These are phyloP conservation scores for Perithous albicinctus DNA, from an alignment of 2,888 invertebrate species.

Conservation along the genomic window DNA sequence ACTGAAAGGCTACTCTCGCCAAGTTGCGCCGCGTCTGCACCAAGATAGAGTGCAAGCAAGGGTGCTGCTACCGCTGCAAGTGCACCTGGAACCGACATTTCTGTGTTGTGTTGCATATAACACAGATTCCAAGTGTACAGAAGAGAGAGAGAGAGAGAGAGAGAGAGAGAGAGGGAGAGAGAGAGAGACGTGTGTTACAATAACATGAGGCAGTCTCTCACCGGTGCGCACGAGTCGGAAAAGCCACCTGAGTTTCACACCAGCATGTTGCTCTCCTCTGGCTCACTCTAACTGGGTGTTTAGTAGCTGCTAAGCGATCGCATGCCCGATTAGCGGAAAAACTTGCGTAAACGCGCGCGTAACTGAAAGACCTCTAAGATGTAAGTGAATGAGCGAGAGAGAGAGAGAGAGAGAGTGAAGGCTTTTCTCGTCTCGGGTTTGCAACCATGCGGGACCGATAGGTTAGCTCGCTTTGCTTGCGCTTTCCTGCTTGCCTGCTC, in stretches of 20 bases:
- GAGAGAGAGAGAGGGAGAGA: no score
- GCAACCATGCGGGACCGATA: constrained; percentile 70
- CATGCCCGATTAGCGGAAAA: constrained; percentile 80
- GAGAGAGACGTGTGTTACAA: neutral
- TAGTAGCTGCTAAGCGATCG: constrained; percentile 78
- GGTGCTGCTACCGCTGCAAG: neutral
- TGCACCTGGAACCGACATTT: constrained; percentile 15
- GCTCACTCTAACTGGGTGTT: constrained; percentile 64
- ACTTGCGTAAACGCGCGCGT: constrained; percentile 76
- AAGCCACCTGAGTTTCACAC: constrained; percentile 30
- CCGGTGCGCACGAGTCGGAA: constrained; percentile 40
- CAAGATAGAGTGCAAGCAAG: neutral
- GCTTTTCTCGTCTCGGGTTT: constrained; percentile 71
- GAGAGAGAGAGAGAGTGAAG: constrained; percentile 41
- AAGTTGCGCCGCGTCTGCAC: neutral
- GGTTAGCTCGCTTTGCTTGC: constrained; percentile 53
- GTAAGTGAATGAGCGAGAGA: neutral
- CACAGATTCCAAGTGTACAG: neutral
- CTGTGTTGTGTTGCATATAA: no score
- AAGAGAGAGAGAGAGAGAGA: no score
- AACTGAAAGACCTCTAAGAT: constrained; percentile 41
- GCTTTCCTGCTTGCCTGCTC: constrained; percentile 48
- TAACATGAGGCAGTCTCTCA: neutral
- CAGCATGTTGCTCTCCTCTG: constrained; percentile 16
- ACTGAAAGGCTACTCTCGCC: constrained; percentile 2